phyloP scores from a whole-genome alignment of 2,888 invertebrate species.

The Aphidoletes aphidimyza region DNA sequence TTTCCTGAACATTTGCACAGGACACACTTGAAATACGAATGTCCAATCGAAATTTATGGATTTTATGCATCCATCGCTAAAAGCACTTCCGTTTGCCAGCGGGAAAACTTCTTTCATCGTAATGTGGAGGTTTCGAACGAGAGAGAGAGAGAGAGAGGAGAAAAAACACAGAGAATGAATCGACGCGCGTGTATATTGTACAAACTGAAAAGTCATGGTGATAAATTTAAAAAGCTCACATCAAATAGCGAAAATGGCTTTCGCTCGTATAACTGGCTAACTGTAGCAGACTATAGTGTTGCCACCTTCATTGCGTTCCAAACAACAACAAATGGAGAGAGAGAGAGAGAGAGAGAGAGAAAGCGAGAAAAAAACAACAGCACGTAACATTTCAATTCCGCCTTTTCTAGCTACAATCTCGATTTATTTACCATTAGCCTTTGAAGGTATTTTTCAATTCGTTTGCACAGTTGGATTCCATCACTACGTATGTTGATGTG shows the following conservation, averaged over 20 bases:
- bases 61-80: slow-evolving; percentile 31
- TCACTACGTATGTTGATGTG: too few relatives aligned
- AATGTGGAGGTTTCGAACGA: background rate
- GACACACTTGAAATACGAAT: slow-evolving; percentile 25
- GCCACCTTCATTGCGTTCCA: slow-evolving; percentile 23
- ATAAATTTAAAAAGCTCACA: slow-evolving; percentile 31
- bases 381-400: slow-evolving; percentile 11
- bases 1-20: slow-evolving; percentile 24
- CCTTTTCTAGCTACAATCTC: slow-evolving; percentile 3
- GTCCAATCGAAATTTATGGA: slow-evolving; percentile 36
- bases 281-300: too few relatives aligned
- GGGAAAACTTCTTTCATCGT: slow-evolving; percentile 12
- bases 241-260: background rate
- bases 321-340: too few relatives aligned
- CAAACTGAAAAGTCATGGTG: slow-evolving; percentile 1
- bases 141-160: background rate
- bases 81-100: slow-evolving; percentile 19
- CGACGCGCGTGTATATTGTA: background rate
- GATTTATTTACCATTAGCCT: slow-evolving; percentile 26
- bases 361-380: too few relatives aligned
- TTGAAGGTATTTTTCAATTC: slow-evolving; percentile 7
- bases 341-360: too few relatives aligned
- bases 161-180: background rate
- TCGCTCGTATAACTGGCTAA: background rate
- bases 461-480: slow-evolving; percentile 30